These are phyloP conservation scores for Tokudaia tokunoshimensis DNA, from an alignment of 2,797 vertebrate species.

Conservation along the genomic window DNA sequence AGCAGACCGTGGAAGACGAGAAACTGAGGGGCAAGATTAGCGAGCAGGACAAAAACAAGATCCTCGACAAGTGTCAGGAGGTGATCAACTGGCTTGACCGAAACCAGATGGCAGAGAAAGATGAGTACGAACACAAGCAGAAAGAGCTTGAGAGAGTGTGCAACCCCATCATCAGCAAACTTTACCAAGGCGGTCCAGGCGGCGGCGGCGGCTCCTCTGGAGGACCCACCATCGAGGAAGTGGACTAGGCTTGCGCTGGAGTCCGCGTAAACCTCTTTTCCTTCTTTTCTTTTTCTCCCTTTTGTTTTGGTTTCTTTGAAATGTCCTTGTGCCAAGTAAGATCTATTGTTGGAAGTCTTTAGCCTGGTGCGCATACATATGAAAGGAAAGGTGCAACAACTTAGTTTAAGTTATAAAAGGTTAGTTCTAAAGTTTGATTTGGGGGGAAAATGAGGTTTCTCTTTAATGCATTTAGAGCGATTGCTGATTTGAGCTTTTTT, in stretches of 20 bases:
- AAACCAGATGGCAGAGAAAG: constrained; percentile 96
- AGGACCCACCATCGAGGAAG: constrained; percentile 95
- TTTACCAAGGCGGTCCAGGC: constrained; percentile 91
- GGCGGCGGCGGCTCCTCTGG: constrained; percentile 84
- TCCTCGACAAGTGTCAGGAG: constrained; percentile 94
- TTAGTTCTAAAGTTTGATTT: constrained; percentile 79
- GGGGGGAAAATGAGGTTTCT: constrained; percentile 72
- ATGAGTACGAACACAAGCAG: constrained; percentile 95
- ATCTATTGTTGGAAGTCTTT: constrained; percentile 76
- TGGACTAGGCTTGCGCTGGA: constrained; percentile 89
- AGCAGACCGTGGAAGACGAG: constrained; percentile 94
- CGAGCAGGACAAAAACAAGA: constrained; percentile 93
- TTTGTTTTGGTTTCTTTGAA: constrained; percentile 82
- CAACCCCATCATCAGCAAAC: constrained; percentile 90
- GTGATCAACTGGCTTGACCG: constrained; percentile 94
- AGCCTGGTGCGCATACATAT: constrained; percentile 45
- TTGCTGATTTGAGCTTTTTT: constrained; percentile 76
- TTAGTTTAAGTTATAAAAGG: constrained; percentile 78
- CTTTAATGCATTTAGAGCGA: constrained; percentile 81
- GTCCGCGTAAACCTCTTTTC: constrained; percentile 77
- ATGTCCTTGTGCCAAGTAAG: constrained; percentile 84
- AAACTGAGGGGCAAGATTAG: constrained; percentile 94
- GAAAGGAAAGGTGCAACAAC: constrained; percentile 75
- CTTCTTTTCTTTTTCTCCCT: constrained; percentile 18
- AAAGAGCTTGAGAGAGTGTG: constrained; percentile 95